Base-by-base conservation (phyloP, 2,113 vertebrate species). In the Herpetotheres cachinnans region DNA sequence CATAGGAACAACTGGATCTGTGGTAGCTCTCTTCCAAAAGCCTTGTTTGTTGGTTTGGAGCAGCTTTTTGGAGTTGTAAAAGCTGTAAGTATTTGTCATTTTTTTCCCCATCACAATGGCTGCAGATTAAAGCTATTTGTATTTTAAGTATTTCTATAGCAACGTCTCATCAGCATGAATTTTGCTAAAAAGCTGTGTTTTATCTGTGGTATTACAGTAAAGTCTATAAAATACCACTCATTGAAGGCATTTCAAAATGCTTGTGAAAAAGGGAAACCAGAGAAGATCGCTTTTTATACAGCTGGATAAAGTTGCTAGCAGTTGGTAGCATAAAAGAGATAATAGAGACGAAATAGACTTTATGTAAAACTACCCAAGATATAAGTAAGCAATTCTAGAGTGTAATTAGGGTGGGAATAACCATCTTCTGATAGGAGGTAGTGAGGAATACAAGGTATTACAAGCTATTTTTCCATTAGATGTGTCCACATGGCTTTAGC, bases 101-200 rank as follows among this genome's bases (percentile, higher is more conserved):
- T 38, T 44, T 54, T 59, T 6, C 3, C 54, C 29, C 36, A 40
- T 70, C 63, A 38, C 55, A 71, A 18, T 47, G 50, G 50, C 63
- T 92, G 50, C 79, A 86, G 67, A 32, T 65, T 73, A 88, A 95
- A 90, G 49, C n/a, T 30, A 7, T 47, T 93, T 81, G 19, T 86
- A 56, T 72, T 88, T 88, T 55, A 86, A 78, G 18, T 42, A 79
- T 96, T 94, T 87, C 90, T 94, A 93, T 85, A 88, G 85, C 74
- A 88, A 82, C 79, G 54, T 58, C 62, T 85, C 49, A 74, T 82
- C 84, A 85, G 49, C 34, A 42, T 76, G 80, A 78, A 47, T 81
- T 88, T 72, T 86, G 32, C 52, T 91, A 46, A 72, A 65, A 93
- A 63, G 44, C 26, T 76, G 7, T 81, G 50, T 19, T 83, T 93